Conservation (phyloP, 2,797 vertebrate species). For the Triplophysa bombifrons region DNA sequence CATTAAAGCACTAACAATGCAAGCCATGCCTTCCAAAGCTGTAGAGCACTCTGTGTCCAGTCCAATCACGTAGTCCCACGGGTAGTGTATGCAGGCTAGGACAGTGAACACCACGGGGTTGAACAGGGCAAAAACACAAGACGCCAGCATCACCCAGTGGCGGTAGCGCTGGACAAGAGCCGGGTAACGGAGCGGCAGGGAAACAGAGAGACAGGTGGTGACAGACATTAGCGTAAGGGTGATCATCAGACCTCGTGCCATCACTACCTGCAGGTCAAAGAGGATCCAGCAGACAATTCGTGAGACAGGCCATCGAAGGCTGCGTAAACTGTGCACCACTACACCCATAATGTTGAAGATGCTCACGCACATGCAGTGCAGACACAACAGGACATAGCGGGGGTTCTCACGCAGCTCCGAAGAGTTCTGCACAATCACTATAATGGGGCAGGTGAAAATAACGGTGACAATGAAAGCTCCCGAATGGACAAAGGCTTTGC, state of each 20-base stretch:
- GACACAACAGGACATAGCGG: slow-evolving; percentile 63
- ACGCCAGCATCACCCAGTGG: slow-evolving; percentile 51
- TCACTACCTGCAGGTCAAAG: slow-evolving; percentile 65
- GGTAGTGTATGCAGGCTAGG: slow-evolving; percentile 42
- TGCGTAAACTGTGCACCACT: slow-evolving; percentile 55
- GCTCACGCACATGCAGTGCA: slow-evolving; percentile 63
- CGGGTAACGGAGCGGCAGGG: slow-evolving; percentile 62
- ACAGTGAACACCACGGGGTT: slow-evolving; percentile 61
- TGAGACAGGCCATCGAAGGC: slow-evolving; percentile 47
- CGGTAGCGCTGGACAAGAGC: slow-evolving; percentile 48
- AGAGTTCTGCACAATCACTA: slow-evolving; percentile 54
- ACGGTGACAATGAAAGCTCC: slow-evolving; percentile 63
- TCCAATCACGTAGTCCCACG: slow-evolving; percentile 43
- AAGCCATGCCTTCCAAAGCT: slow-evolving; percentile 53
- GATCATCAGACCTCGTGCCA: slow-evolving; percentile 66
- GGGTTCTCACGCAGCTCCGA: slow-evolving; percentile 58
- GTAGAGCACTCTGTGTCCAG: slow-evolving; percentile 55
- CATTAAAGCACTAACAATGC: slow-evolving; percentile 57
- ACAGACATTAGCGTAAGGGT: slow-evolving; percentile 69
- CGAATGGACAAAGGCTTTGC: slow-evolving; percentile 64
- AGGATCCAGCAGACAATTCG: slow-evolving; percentile 64
- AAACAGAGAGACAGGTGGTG: slow-evolving; percentile 63
- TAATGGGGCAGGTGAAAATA: slow-evolving; percentile 59
- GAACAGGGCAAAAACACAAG: slow-evolving; percentile 57
- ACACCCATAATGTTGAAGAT: slow-evolving; percentile 65